Evolutionary conservation across 2,113 vertebrate genomes (phyloP).

Genomic region (Morone saxatilis): DNA sequence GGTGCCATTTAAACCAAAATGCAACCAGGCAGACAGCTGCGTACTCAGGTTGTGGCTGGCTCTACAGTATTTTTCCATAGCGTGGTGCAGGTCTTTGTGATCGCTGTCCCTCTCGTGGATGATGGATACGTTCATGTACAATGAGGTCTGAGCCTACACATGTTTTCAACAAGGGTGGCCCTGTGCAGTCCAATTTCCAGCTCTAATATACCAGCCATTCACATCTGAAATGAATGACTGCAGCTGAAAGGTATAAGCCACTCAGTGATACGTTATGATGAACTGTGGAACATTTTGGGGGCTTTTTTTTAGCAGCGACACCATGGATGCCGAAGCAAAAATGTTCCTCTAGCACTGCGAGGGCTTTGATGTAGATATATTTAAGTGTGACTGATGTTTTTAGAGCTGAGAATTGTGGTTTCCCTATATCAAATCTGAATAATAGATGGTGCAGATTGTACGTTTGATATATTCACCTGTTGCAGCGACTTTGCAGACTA

Average conservation of each 20-base stretch:
- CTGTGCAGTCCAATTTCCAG: slow-evolving; percentile 45
- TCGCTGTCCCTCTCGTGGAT: slow-evolving; percentile 62
- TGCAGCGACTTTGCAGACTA: slow-evolving; percentile 1
- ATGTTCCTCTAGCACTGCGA: not conserved
- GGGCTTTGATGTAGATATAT: slow-evolving; percentile 32
- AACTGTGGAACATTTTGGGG: slow-evolving; percentile 35
- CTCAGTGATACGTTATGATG: slow-evolving; percentile 39
- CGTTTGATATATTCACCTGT: slow-evolving; percentile 33
- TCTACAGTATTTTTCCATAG: slow-evolving; percentile 73
- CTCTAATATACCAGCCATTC: slow-evolving; percentile 40
- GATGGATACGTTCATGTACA: slow-evolving; percentile 71
- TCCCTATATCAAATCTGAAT: not conserved
- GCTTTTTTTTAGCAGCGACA: not conserved
- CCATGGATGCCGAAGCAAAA: slow-evolving; percentile 12
- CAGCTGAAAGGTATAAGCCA: slow-evolving; percentile 58
- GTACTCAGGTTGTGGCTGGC: slow-evolving; percentile 47
- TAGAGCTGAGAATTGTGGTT: not conserved
- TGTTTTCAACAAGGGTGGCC: slow-evolving; percentile 76
- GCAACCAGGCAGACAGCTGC: slow-evolving; percentile 22
- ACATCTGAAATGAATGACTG: slow-evolving; percentile 58
- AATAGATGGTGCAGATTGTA: slow-evolving; percentile 12
- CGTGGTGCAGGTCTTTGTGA: slow-evolving; percentile 65
- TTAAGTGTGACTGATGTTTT: slow-evolving; percentile 9
- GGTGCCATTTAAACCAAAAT: slow-evolving; percentile 35
- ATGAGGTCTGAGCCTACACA: slow-evolving; percentile 75